These are phyloP conservation scores for Acronicta leporina DNA, from an alignment of 2,888 invertebrate genomes.

Conservation along the genomic window DNA sequence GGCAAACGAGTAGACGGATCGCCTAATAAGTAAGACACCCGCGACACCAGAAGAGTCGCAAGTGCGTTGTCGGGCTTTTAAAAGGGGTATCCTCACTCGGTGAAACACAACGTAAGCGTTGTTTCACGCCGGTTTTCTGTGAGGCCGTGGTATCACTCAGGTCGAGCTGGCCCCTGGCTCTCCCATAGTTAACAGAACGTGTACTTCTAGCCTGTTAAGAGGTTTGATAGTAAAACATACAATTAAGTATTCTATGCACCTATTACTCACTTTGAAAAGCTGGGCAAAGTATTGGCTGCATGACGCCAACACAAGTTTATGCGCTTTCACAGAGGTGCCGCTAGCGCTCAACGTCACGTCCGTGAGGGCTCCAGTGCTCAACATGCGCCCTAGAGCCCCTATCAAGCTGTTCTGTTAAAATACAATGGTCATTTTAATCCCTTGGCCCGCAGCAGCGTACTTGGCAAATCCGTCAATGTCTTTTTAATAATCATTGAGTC, in stretches of 20 bases:
- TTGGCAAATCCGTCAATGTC: constrained; percentile 37
- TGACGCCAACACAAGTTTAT: constrained; percentile 95
- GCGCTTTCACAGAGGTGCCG: constrained; percentile 95
- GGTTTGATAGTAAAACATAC: background rate
- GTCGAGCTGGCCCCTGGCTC: too few species aligned
- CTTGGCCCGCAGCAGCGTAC: constrained; percentile 32
- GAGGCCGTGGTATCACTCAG: too few species aligned
- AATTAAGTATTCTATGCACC: too few species aligned
- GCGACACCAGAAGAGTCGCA: too few species aligned
- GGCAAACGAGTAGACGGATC: too few species aligned
- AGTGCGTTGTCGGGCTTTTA: too few species aligned
- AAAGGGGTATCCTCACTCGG: too few species aligned
- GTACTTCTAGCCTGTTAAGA: too few species aligned
- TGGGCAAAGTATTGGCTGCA: constrained; percentile 97
- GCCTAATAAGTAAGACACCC: too few species aligned
- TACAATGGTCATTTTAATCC: constrained; percentile 31
- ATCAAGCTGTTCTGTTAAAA: constrained; percentile 92
- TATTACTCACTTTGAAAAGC: constrained; percentile 92
- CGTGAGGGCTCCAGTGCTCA: constrained; percentile 94
- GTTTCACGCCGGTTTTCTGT: too few species aligned
- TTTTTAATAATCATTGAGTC: background rate
- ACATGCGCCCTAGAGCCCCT: constrained; percentile 93
- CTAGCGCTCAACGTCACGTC: constrained; percentile 96
- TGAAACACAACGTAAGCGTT: too few species aligned
- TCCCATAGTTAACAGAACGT: too few species aligned